Percentiles rank a stretch among this genome's conserved stretches.
Evolutionary conservation across 2,888 invertebrate species (phyloP).

Genomic region (Caenorhabditis panamensis): DNA sequence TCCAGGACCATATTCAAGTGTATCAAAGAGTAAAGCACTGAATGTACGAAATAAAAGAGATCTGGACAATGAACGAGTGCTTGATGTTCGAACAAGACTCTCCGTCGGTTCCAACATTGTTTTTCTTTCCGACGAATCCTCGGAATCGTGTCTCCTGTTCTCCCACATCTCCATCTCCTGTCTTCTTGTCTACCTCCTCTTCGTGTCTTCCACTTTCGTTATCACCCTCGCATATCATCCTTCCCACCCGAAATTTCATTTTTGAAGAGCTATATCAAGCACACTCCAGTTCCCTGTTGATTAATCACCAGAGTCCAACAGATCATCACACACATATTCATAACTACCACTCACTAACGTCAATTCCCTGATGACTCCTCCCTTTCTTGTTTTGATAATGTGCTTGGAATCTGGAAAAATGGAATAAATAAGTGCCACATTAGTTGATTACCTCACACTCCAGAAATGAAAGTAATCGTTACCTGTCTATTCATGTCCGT

Average conservation of each 20-base stretch:
- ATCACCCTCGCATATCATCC: conserved; percentile 2
- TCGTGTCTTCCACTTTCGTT: conserved; percentile 14
- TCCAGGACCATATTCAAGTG: conserved; percentile 20
- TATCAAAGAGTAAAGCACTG: neutral
- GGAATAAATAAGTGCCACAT: neutral
- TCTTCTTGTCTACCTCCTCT: conserved; percentile 24
- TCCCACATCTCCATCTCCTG: conserved; percentile 23
- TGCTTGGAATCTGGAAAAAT: neutral
- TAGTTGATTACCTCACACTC: neutral
- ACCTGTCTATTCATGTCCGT: conserved; percentile 7
- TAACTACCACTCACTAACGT: neutral
- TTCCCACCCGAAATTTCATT: neutral
- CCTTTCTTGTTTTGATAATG: neutral
- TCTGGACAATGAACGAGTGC: neutral
- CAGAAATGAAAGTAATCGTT: neutral
- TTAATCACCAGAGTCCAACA: neutral
- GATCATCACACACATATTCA: neutral
- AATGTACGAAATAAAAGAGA: conserved; percentile 7
- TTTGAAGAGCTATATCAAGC: neutral
- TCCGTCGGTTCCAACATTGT: conserved; percentile 7
- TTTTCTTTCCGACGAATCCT: neutral
- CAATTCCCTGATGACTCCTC: neutral
- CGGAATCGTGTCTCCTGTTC: conserved; percentile 24
- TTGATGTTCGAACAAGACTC: conserved; percentile 33
- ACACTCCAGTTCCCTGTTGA: neutral